Conservation (phyloP, 2,888 invertebrate genomes). For the Eupithecia centaureata region DNA sequence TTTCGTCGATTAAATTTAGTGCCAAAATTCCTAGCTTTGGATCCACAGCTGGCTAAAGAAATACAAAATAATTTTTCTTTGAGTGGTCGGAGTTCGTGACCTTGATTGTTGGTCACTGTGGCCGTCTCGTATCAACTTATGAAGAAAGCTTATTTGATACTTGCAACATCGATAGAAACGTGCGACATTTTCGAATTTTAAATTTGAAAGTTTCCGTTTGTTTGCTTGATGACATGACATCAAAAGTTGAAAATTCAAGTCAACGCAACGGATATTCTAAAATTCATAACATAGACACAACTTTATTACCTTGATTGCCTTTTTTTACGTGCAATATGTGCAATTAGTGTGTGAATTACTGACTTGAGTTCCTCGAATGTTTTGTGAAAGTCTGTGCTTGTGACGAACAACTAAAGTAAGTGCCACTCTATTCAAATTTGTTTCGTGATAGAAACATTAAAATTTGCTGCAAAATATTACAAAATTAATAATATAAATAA, state of each 20-base stretch:
- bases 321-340: neutral
- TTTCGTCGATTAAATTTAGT: too few species aligned
- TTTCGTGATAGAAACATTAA: neutral
- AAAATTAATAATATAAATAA: too few species aligned
- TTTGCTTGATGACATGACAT: conserved; percentile 21
- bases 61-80: too few species aligned
- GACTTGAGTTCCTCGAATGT: neutral
- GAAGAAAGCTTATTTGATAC: too few species aligned
- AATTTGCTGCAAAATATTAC: neutral
- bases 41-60: too few species aligned
- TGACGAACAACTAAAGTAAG: neutral
- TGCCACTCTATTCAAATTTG: neutral
- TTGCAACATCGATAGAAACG: neutral
- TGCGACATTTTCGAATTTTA: conserved; percentile 56
- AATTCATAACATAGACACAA: neutral
- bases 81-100: too few species aligned
- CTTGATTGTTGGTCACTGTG: too few species aligned
- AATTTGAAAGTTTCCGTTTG: conserved; percentile 45
- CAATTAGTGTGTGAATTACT: neutral
- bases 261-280: neutral
- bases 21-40: too few species aligned
- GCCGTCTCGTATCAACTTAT: too few species aligned
- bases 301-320: neutral
- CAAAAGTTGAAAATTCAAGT: conserved; percentile 6
- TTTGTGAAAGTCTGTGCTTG: neutral